A percentile compares a stretch with the other conserved stretches of the same genome.
Evolutionary conservation across 2,113 vertebrate genomes (phyloP).

Genomic region (Eclectus roratus): DNA sequence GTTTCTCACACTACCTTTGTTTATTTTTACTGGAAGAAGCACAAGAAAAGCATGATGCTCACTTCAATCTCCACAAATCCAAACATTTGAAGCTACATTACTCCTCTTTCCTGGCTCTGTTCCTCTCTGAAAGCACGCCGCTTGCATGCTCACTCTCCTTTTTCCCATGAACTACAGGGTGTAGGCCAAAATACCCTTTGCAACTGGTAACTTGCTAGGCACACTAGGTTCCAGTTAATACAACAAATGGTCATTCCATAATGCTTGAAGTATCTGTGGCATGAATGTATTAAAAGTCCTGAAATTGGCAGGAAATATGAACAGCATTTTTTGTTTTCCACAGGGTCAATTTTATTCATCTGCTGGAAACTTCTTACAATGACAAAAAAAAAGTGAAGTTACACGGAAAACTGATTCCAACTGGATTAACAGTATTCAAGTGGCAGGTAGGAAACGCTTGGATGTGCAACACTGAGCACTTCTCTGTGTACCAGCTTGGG

Average conservation of each 20-base stretch:
- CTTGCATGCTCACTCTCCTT: background rate
- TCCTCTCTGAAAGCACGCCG: background rate
- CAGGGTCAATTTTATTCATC: conserved; percentile 44
- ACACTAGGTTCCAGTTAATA: background rate
- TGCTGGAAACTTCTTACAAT: background rate
- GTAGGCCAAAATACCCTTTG: conserved; percentile 46
- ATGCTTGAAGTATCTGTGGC: background rate
- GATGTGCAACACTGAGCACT: background rate
- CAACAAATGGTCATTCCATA: background rate
- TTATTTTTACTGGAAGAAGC: conserved; percentile 56
- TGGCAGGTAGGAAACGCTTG: rapidly evolving
- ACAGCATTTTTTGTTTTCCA: background rate
- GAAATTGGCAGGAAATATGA: background rate
- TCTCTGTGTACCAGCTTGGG: rapidly evolving
- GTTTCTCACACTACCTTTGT: conserved; percentile 53
- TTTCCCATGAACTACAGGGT: conserved; percentile 51
- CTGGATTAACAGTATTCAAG: rapidly evolving
- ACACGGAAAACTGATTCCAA: background rate
- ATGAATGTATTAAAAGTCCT: background rate
- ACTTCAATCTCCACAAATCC: conserved; percentile 1
- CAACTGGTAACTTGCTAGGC: conserved; percentile 14
- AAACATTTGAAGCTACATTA: conserved; percentile 12
- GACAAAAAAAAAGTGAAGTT: background rate
- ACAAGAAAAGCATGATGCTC: conserved; percentile 40
- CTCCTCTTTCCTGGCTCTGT: conserved; percentile 48